Conservation (phyloP, 1,140 invertebrate species). For the Probaryconus sp. region DNA sequence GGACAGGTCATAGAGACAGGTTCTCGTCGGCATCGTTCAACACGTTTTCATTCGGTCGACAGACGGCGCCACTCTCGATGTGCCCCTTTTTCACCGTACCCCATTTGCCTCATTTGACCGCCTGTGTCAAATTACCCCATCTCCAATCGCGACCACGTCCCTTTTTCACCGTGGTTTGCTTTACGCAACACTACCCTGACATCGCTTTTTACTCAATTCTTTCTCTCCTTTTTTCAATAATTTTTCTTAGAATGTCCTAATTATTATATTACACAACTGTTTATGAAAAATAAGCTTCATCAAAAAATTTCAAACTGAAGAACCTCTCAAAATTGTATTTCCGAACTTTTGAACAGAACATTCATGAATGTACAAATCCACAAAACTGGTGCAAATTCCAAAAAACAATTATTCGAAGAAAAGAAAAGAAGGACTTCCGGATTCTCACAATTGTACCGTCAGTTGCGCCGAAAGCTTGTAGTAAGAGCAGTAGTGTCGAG, state of each 20-base stretch:
- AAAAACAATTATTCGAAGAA: slow-evolving; percentile 32
- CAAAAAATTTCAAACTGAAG: too few species aligned
- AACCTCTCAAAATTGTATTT: too few species aligned
- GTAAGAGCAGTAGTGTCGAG: too few species aligned
- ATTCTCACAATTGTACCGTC: slow-evolving; percentile 39
- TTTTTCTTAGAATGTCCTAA: too few species aligned
- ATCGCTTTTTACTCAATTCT: slow-evolving; percentile 61
- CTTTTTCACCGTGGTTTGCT: slow-evolving; percentile 41
- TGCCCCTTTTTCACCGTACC: slow-evolving; percentile 30
- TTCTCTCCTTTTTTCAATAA: too few species aligned
- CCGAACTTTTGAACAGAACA: too few species aligned
- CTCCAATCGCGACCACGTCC: slow-evolving; percentile 28
- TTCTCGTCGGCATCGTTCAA: too few species aligned
- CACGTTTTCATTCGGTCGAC: neutral
- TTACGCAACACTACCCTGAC: slow-evolving; percentile 4
- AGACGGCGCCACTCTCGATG: slow-evolving; percentile 2
- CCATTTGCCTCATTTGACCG: slow-evolving; percentile 21
- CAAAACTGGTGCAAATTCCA: neutral
- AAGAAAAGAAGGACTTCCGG: slow-evolving; percentile 22
- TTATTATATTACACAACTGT: too few species aligned
- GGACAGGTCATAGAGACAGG: slow-evolving; percentile 9
- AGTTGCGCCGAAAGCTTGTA: slow-evolving; percentile 17
- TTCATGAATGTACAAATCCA: too few species aligned
- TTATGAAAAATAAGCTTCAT: too few species aligned
- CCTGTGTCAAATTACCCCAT: slow-evolving; percentile 39